Percentiles rank a stretch among this genome's conserved stretches.
phyloP scores from a whole-genome alignment of 92 coral and sea anemone species.

The Plumapathes pennacea region DNA sequence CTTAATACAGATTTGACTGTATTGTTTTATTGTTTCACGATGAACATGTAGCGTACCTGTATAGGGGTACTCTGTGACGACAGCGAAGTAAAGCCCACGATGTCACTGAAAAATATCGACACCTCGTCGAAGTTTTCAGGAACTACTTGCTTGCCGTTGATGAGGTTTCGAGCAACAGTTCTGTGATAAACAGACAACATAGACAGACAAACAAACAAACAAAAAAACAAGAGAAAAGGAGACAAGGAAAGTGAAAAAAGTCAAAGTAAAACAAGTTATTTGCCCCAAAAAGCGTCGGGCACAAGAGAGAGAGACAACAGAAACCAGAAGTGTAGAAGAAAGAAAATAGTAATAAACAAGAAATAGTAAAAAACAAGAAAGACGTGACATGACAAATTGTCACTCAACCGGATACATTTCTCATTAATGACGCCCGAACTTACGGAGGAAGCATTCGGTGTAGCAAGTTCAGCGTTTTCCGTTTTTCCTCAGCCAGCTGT shows the following conservation, averaged over 20 bases:
- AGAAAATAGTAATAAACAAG: not conserved
- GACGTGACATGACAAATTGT: not conserved
- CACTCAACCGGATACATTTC: not conserved
- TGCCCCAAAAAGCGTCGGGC: too few relatives aligned
- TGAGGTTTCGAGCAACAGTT: slow-evolving; percentile 94
- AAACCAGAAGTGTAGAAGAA: too few relatives aligned
- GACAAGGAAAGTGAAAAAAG: not conserved
- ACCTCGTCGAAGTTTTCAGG: slow-evolving; percentile 91
- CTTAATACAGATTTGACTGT: too few relatives aligned
- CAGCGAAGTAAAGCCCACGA: slow-evolving; percentile 90
- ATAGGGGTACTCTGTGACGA: slow-evolving; percentile 94
- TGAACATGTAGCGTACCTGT: slow-evolving; percentile 75
- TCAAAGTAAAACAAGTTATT: not conserved
- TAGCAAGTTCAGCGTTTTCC: slow-evolving; percentile 81
- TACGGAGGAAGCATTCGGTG: slow-evolving; percentile 96
- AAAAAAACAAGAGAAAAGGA: not conserved
- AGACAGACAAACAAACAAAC: not conserved
- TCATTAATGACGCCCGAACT: not conserved
- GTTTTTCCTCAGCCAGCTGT: slow-evolving; percentile 88
- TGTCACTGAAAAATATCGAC: slow-evolving; percentile 95
- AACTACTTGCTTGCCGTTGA: slow-evolving; percentile 88
- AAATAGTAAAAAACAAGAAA: not conserved
- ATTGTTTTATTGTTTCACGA: too few relatives aligned
- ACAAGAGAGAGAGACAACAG: too few relatives aligned
- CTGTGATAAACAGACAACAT: slow-evolving; percentile 18